Conservation (phyloP, 2,888 invertebrate genomes). For the Amphipyra tragopoginis region DNA sequence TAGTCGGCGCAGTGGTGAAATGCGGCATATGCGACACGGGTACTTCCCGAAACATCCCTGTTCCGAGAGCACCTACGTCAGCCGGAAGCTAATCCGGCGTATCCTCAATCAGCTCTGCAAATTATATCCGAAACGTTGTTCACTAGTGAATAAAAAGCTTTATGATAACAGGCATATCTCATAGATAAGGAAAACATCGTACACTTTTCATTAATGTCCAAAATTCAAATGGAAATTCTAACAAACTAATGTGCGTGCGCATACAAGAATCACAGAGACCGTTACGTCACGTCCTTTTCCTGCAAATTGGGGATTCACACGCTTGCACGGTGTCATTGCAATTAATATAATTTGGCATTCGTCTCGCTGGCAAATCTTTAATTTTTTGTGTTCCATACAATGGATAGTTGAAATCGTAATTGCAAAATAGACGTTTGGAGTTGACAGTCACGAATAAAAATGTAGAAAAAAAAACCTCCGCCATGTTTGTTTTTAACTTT, state of each 20-base stretch:
- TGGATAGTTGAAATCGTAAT: constrained; percentile 47
- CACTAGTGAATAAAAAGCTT: too few species aligned
- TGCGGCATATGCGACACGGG: too few species aligned
- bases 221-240: constrained; percentile 7
- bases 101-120: too few species aligned
- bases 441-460: constrained; percentile 47
- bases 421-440: constrained; percentile 40
- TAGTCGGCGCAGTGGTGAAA: too few species aligned
- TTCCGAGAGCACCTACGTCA: too few species aligned
- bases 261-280: constrained; percentile 30
- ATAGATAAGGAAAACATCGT: too few species aligned
- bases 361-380: constrained; percentile 56
- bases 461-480: neutral
- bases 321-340: constrained; percentile 57
- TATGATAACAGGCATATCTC: too few species aligned
- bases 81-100: too few species aligned
- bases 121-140: too few species aligned
- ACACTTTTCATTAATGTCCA: neutral
- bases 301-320: constrained; percentile 57
- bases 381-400: constrained; percentile 46
- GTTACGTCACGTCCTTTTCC: constrained; percentile 58
- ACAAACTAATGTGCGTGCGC: constrained; percentile 45
- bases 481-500: constrained; percentile 8
- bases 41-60: too few species aligned
- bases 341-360: constrained; percentile 61